Percentiles rank a stretch among this genome's conserved stretches.
These are phyloP conservation scores for Sinocyclocheilus anophthalmus DNA, from an alignment of 2,113 vertebrate species.

Conservation along the genomic window DNA sequence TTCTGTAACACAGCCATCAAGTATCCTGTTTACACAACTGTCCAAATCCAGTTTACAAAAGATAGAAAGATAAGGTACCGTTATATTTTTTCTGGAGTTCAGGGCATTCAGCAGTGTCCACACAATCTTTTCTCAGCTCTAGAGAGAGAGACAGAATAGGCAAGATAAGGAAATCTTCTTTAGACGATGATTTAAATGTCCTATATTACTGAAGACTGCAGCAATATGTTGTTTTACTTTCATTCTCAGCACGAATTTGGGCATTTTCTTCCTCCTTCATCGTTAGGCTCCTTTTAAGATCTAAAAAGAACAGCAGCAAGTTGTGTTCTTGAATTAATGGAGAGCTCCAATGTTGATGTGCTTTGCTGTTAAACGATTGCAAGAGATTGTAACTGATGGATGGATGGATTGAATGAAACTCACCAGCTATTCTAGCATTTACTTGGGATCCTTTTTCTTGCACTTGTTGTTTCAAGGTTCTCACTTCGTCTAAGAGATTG, in stretches of 20 bases:
- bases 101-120: background rate
- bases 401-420: background rate
- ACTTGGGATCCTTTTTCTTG: background rate
- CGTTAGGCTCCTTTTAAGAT: background rate
- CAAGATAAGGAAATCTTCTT: background rate
- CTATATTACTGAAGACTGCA: background rate
- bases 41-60: background rate
- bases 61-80: background rate
- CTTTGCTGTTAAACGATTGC: background rate
- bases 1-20: conserved; percentile 19
- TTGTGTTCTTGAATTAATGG: background rate
- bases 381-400: background rate
- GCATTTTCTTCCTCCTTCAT: background rate
- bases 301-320: conserved; percentile 5
- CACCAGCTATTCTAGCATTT: conserved; percentile 23
- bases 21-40: background rate
- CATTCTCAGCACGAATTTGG: background rate
- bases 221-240: background rate
- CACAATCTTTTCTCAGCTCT: background rate
- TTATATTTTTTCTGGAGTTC: background rate
- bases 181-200: background rate
- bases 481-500: background rate
- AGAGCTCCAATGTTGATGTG: background rate
- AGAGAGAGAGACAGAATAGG: conserved; percentile 2
- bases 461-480: background rate